These are phyloP conservation scores for Scaptomyza flava DNA, from an alignment of 2,888 invertebrate species.

Conservation along the genomic window DNA sequence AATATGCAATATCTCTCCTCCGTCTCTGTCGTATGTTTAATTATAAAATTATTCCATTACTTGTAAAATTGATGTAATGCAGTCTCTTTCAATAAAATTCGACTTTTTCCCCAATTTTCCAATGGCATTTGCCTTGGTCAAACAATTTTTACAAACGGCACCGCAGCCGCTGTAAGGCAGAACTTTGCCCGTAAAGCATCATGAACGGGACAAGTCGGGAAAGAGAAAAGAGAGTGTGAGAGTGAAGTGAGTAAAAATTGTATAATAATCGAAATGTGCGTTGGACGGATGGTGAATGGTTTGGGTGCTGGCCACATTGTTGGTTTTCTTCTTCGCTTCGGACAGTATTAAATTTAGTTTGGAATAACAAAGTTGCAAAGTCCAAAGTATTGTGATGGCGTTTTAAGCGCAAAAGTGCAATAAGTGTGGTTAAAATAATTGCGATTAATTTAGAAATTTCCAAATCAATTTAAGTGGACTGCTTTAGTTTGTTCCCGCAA, in stretches of 20 bases:
- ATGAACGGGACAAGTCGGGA: not conserved
- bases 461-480: conserved; percentile 45
- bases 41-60: not conserved
- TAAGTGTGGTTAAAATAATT: conserved; percentile 36
- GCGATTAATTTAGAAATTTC: conserved; percentile 34
- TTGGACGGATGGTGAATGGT: no score
- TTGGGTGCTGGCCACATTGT: conserved; percentile 16
- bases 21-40: not conserved
- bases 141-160: conserved; percentile 39
- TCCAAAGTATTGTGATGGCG: conserved; percentile 30
- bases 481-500: conserved; percentile 1
- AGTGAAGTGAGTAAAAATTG: not conserved
- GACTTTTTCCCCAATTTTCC: conserved; percentile 36
- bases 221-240: no score
- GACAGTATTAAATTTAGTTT: conserved; percentile 14
- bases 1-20: no score
- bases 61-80: not conserved
- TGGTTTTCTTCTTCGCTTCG: not conserved
- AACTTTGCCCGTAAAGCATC: conserved; percentile 2
- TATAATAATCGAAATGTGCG: conserved; percentile 40
- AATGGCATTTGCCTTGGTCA: conserved; percentile 24
- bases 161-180: conserved; percentile 2
- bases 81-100: not conserved
- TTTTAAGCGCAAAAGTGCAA: conserved; percentile 29
- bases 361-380: conserved; percentile 36